Conservation (phyloP, 2,888 invertebrate genomes). For the Trichopria drosophilae region DNA sequence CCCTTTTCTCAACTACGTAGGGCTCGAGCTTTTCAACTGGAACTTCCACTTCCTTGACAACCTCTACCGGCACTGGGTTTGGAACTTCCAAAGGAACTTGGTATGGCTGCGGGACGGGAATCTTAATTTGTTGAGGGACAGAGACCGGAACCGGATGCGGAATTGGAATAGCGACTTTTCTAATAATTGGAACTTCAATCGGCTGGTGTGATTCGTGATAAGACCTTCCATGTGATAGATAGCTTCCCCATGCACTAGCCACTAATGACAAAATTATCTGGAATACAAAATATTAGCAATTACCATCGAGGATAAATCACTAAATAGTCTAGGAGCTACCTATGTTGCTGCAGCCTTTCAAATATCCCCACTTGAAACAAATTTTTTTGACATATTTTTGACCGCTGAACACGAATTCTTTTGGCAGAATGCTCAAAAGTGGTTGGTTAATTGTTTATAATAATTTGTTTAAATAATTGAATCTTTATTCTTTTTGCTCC, state of each 20-base stretch:
- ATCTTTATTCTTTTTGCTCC: too few relatives aligned
- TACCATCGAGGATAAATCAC: conserved; percentile 16
- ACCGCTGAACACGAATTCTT: too few relatives aligned
- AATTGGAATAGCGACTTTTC: conserved; percentile 61
- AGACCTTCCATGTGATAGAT: conserved; percentile 45
- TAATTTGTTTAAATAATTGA: too few relatives aligned
- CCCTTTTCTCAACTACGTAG: conserved; percentile 64
- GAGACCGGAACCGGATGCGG: conserved; percentile 64
- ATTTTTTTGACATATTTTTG: too few relatives aligned
- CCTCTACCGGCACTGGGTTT: conserved; percentile 58
- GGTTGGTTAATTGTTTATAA: too few relatives aligned
- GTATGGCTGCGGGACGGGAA: conserved; percentile 66
- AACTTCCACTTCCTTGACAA: conserved; percentile 63
- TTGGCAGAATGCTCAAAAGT: too few relatives aligned
- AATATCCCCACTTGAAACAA: too few relatives aligned
- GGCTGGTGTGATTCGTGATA: conserved; percentile 53
- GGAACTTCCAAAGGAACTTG: conserved; percentile 61
- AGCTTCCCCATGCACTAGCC: conserved; percentile 40
- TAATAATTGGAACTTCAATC: conserved; percentile 53
- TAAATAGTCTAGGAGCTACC: too few relatives aligned
- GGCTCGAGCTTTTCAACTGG: conserved; percentile 65
- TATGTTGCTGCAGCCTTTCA: too few relatives aligned
- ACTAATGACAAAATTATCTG: conserved; percentile 45
- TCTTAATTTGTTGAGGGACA: conserved; percentile 62
- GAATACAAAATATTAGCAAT: conserved; percentile 12